Evolutionary conservation across 2,113 vertebrate genomes (phyloP).

Genomic region (Tursiops truncatus): DNA sequence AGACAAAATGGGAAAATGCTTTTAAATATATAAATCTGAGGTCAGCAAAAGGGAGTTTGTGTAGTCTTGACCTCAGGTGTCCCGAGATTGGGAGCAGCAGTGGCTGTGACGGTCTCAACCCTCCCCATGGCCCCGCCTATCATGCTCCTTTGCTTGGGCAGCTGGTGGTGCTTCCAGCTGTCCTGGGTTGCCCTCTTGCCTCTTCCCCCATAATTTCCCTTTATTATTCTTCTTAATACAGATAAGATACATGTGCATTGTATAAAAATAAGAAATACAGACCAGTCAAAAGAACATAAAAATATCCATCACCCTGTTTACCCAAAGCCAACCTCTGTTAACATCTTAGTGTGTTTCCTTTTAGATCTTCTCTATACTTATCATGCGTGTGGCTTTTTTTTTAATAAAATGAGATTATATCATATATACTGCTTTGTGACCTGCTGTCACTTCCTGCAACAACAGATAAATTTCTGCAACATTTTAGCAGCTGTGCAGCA

Average conservation of each 20-base stretch:
- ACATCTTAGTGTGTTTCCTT: not conserved
- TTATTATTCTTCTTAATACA: not conserved
- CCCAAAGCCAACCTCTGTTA: not conserved
- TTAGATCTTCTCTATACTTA: not conserved
- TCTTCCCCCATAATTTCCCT: not conserved
- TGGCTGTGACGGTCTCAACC: not conserved
- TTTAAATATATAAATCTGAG: not conserved
- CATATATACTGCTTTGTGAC: not conserved
- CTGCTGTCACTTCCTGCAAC: not conserved
- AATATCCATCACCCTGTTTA: not conserved
- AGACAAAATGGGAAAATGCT: not conserved
- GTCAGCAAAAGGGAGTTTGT: not conserved
- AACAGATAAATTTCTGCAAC: not conserved
- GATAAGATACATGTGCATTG: not conserved
- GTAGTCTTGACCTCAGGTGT: fast-evolving
- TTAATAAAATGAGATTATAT: not conserved
- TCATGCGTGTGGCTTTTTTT: not conserved
- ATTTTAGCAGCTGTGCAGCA: not conserved
- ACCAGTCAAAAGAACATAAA: not conserved
- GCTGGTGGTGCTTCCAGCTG: not conserved
- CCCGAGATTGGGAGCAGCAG: not conserved
- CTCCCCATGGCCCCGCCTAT: not conserved
- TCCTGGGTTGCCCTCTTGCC: not conserved
- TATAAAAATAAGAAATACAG: not conserved
- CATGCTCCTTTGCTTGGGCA: not conserved